phyloP scores from a whole-genome alignment of 2,797 vertebrate genomes.

The Anolis apletophallus region DNA sequence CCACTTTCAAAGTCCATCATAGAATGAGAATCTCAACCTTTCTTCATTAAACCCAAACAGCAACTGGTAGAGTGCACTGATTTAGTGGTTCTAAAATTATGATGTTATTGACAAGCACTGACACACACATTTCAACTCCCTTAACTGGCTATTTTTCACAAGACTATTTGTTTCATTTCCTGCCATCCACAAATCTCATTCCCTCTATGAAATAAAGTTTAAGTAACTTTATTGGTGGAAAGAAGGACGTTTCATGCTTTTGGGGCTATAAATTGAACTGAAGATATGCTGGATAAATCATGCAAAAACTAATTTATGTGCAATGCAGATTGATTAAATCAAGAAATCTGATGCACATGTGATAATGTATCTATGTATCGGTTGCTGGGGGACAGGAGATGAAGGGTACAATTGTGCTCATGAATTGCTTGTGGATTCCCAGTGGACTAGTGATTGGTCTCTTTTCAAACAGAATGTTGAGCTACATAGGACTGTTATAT shows the following conservation, averaged over 20 bases:
- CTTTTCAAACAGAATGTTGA: too few species aligned
- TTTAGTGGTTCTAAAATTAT: not conserved
- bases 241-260: not conserved
- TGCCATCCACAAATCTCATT: not conserved
- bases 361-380: not conserved
- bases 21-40: not conserved
- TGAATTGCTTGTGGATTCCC: too few species aligned
- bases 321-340: not conserved
- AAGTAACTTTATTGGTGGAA: not conserved
- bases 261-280: not conserved
- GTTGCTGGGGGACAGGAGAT: too few species aligned
- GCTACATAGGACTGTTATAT: too few species aligned
- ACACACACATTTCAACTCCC: not conserved
- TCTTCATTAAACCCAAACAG: not conserved
- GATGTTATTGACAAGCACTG: not conserved
- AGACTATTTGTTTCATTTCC: not conserved
- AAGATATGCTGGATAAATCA: not conserved
- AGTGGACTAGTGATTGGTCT: too few species aligned
- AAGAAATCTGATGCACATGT: not conserved
- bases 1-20: not conserved
- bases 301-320: not conserved
- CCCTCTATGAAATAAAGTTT: not conserved
- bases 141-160: not conserved
- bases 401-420: too few species aligned
- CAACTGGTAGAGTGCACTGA: not conserved